Percentiles rank a stretch among this genome's conserved stretches.
These are phyloP conservation scores for Syrista parreyssii DNA, from an alignment of 2,888 invertebrate genomes.

Conservation along the genomic window DNA sequence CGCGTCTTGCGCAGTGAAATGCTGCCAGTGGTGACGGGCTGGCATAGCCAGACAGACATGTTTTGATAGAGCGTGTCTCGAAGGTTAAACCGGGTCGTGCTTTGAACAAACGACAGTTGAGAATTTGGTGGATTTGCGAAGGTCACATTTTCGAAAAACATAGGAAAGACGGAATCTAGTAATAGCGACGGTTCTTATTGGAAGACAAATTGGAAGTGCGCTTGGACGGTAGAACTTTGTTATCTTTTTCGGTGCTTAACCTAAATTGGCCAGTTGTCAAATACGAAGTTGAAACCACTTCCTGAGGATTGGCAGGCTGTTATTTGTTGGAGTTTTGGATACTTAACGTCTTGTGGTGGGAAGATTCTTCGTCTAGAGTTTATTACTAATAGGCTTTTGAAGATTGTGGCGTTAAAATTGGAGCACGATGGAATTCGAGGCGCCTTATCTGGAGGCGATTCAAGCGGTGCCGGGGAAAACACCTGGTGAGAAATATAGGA, in stretches of 20 bases:
- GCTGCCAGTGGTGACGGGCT: not conserved
- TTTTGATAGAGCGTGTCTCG: not conserved
- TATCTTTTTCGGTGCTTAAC: not conserved
- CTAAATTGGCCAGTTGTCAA: not conserved
- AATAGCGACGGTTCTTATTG: not conserved
- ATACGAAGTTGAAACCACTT: not conserved
- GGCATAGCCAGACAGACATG: not conserved
- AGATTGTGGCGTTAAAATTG: not conserved
- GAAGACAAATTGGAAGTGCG: not conserved
- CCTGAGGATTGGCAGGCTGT: not conserved
- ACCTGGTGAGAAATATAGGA: slow-evolving; percentile 43
- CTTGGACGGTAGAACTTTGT: not conserved
- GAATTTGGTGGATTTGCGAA: not conserved
- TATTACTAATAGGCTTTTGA: not conserved
- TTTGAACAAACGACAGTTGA: not conserved
- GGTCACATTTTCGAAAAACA: not conserved
- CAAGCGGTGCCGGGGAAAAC: slow-evolving; percentile 49
- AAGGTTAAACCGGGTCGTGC: not conserved
- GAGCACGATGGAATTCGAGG: slow-evolving; percentile 20
- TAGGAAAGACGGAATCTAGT: not conserved
- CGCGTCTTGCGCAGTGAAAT: not conserved
- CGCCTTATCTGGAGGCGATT: slow-evolving; percentile 48
- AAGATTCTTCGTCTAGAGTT: not conserved
- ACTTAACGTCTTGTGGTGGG: not conserved
- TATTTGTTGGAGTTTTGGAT: not conserved